Base-by-base conservation (phyloP, 1,140 invertebrate genomes). In the Psix sp. region DNA sequence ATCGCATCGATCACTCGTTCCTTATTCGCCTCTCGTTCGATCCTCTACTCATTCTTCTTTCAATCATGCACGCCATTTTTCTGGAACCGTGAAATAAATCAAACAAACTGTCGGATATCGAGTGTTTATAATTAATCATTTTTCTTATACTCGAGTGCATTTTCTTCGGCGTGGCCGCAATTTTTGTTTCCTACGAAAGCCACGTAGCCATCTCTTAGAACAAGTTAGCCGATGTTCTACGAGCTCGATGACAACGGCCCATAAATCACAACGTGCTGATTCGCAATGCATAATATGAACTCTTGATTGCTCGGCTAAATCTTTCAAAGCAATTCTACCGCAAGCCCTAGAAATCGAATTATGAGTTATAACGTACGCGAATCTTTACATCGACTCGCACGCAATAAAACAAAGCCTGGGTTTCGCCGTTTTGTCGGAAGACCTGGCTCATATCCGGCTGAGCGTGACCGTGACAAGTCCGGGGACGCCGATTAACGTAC, bases 251-350 rank as follows among this genome's bases (percentile, higher is more conserved):
- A 77, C 67, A 77, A 63, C 66, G 63, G 43, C 48, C 42, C 72
- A 78, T 79, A 78, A 81, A 80, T 80, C 77, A 80, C 62, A 63
- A 76, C 31, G 67, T 46, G 74, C 77, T 78, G 77, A 80, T 80
- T 77, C 79, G 74, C 67, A 77, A 81, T 79, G 77, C 77, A 81
- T 78, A 78, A 81, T 78, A 77, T 51, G 68, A 66, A 75, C 63
- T 76, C 62, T 68, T 75, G 70, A 76, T 76, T 73, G 68, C 67
- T 54, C 66, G 74, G 49, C 60, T 75, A 70, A 78, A 78, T 73
- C 74, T 68, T 72, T 72, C n/a, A 63, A 68, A 51, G 67, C 74
- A 54, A 35, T 62, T 63, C 36, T 43, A 57, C 48, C 43, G 57
- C 65, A 40, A 62, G 29, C 26, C 60, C 65, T 70, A 57, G 67